Percentiles rank a stretch among this genome's conserved stretches.
phyloP scores from a whole-genome alignment of 2,797 vertebrate species.

The Anomalospiza imberbis region DNA sequence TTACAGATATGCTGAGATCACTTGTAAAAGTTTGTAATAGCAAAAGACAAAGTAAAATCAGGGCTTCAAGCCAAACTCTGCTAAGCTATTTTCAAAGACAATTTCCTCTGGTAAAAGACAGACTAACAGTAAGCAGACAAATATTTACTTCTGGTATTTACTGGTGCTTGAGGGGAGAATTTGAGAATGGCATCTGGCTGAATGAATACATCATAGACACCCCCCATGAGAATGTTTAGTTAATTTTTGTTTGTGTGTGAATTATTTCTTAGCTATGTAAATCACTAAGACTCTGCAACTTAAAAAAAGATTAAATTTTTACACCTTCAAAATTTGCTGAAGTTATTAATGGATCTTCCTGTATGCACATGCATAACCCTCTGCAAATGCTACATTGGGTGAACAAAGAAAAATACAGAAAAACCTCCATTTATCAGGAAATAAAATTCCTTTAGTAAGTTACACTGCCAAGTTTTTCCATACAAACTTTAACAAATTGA shows the following conservation, averaged over 20 bases:
- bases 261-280: not conserved
- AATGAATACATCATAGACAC: not conserved
- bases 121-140: not conserved
- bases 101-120: not conserved
- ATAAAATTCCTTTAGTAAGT: not conserved
- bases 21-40: not conserved
- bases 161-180: not conserved
- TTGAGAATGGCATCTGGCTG: not conserved
- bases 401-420: not conserved
- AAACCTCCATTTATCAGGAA: not conserved
- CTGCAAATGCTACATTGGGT: not conserved
- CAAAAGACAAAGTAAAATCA: constrained; percentile 51
- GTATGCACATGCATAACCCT: not conserved
- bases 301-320: not conserved
- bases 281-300: not conserved
- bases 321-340: not conserved
- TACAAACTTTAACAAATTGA: not conserved
- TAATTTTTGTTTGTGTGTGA: not conserved
- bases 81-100: constrained; percentile 8
- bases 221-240: not conserved
- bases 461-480: not conserved
- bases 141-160: not conserved
- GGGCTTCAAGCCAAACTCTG: not conserved
- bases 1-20: not conserved
- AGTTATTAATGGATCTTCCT: not conserved